Evolutionary conservation across 1,140 invertebrate species (phyloP), one percentile per base, ranked within the genome.

Genomic region (Habropoda laboriosa): DNA sequence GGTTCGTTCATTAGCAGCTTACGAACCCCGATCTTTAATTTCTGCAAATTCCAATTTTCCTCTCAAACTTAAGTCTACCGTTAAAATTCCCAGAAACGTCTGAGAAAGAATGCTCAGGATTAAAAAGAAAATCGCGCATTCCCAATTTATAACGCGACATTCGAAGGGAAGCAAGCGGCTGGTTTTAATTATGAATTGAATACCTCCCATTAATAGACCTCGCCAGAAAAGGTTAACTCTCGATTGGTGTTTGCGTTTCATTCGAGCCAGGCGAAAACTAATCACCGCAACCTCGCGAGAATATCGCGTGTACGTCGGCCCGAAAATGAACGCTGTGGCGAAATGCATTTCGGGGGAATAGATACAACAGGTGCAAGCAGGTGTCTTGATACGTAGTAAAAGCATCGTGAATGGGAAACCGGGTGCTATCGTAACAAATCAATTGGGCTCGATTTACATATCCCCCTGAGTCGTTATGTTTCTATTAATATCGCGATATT

Each of bases 321-420:
- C n/a, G 38, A 61, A 42, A 38, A 66, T 61, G 42, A 53, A 49
- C 16, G 21, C 8, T 21, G n/a, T n/a, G 13, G 6, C 0, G 16
- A 21, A 42, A 61, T 45, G 35, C 49, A 53, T 55, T 79, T 27
- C 6, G 27, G 24, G 7, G 4, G n/a, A n/a, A n/a, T n/a, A 18
- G 40, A 30, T 2, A 67, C 60, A 67, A 66, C 71, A 66, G 61
- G 78, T 80, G 68, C 71, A 63, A 64, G 60, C 72, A 60, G 42
- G 45, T 51, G 30, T 55, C 35, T 61, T 63, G 57, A 60, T 57
- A 60, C 32, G 16, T 38, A 30, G 35, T 7, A 40, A 38, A 72
- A 42, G 16, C 16, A 18, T 16, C 21, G 21, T 24, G n/a, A 79
- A 64, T 47, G 58, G 35, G n/a, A 35, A 64, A 38, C 1, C 10